These are phyloP conservation scores for Pelusios castaneus DNA, from an alignment of 2,113 vertebrate genomes.

Conservation along the genomic window DNA sequence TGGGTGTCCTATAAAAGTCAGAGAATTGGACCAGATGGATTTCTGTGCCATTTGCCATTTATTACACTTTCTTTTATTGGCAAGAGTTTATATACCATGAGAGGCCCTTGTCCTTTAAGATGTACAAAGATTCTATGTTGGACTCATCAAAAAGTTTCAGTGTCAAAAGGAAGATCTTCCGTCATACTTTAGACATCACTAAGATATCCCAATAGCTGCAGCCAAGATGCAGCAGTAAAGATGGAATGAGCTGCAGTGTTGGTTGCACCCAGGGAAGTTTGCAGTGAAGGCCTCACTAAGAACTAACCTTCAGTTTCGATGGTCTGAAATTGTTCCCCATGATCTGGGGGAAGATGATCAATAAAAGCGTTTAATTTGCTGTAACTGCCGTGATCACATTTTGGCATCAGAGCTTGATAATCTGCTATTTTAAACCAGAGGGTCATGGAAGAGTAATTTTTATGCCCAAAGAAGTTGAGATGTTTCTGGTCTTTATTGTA, in stretches of 20 bases:
- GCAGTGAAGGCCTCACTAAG: neutral
- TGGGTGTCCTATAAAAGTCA: neutral
- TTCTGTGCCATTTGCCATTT: neutral
- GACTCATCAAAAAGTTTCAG: neutral
- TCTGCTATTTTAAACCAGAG: too few species aligned
- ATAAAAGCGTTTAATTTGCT: too few species aligned
- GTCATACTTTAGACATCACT: neutral
- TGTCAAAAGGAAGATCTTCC: too few species aligned
- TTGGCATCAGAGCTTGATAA: too few species aligned
- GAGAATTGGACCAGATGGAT: neutral
- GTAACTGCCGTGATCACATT: too few species aligned
- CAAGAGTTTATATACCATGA: neutral
- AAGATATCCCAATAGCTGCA: neutral
- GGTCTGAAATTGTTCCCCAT: neutral
- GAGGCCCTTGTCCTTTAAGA: neutral
- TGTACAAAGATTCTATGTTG: neutral
- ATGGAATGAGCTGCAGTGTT: neutral
- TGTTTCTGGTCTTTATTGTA: too few species aligned
- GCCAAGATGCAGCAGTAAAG: neutral
- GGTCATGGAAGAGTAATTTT: too few species aligned
- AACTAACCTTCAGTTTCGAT: neutral
- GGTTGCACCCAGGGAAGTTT: neutral
- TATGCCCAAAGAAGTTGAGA: too few species aligned
- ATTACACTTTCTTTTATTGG: neutral
- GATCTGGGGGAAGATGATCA: too few species aligned